phyloP scores from a whole-genome alignment of 2,113 vertebrate species.

The Ranitomeya variabilis region DNA sequence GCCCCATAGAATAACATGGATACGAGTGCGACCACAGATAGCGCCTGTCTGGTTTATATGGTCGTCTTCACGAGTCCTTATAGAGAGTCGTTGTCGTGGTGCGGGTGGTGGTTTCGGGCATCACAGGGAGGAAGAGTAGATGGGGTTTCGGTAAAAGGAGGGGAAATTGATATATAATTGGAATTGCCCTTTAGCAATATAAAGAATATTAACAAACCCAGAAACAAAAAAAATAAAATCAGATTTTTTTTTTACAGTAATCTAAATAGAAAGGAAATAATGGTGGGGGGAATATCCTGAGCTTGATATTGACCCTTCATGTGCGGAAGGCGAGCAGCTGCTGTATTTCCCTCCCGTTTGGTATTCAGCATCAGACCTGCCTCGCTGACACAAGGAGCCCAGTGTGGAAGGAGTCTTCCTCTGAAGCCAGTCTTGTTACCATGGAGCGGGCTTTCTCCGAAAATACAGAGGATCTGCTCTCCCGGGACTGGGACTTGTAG shows the following conservation, averaged over 20 bases:
- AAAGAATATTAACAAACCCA: too few species aligned
- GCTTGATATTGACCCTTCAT: neutral
- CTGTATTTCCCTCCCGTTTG: conserved; percentile 56
- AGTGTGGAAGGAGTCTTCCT: conserved; percentile 64
- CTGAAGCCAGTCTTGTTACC: conserved; percentile 65
- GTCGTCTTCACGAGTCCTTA: neutral
- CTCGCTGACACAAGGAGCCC: conserved; percentile 67
- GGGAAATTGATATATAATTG: neutral
- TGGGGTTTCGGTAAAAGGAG: neutral
- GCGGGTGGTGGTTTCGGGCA: neutral
- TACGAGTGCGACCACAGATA: too few species aligned
- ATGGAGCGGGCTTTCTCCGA: conserved; percentile 62
- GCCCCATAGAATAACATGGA: too few species aligned
- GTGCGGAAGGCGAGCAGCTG: neutral
- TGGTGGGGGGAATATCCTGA: neutral
- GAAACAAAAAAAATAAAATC: neutral
- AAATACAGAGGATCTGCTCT: conserved; percentile 59
- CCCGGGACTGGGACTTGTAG: conserved; percentile 23
- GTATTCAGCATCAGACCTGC: conserved; percentile 65
- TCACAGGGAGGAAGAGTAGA: neutral
- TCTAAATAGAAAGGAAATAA: neutral
- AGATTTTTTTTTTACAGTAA: neutral
- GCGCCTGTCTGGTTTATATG: too few species aligned
- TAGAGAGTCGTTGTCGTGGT: neutral
- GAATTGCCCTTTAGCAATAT: too few species aligned